A percentile compares a stretch with the other conserved stretches of the same genome.
Evolutionary conservation across 2,888 invertebrate species (phyloP).

Genomic region (Agriotes lineatus): DNA sequence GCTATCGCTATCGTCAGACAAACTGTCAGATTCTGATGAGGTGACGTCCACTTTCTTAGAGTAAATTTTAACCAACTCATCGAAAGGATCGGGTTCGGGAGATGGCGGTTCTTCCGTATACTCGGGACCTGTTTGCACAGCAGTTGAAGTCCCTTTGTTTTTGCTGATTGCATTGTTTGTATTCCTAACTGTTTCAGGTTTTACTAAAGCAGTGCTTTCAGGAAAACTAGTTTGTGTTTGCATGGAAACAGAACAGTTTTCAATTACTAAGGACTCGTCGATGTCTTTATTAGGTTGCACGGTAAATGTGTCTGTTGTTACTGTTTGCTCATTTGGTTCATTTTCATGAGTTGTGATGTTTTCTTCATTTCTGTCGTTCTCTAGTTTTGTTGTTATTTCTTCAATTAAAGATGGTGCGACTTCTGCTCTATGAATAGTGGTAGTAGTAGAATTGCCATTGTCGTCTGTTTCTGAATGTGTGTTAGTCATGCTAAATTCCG

Average conservation of each 20-base stretch:
- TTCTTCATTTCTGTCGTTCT: too few species aligned
- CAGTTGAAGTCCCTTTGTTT: neutral
- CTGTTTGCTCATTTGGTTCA: neutral
- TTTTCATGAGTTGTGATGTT: too few species aligned
- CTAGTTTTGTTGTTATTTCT: too few species aligned
- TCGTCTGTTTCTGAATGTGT: neutral
- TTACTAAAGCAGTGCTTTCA: neutral
- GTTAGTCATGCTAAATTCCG: conserved; percentile 49
- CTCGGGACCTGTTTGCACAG: neutral
- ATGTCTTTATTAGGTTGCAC: neutral
- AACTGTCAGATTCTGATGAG: conserved; percentile 20
- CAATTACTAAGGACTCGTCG: neutral
- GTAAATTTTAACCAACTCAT: conserved; percentile 24
- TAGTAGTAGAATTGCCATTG: too few species aligned
- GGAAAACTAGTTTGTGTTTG: neutral
- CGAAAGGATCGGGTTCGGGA: neutral
- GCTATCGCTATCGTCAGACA: conserved; percentile 20
- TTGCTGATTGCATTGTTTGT: too few species aligned
- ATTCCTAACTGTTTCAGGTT: too few species aligned
- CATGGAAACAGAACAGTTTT: conserved; percentile 9
- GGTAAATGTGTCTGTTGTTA: neutral
- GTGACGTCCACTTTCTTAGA: neutral
- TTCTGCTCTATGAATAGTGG: too few species aligned
- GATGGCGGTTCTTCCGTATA: neutral
- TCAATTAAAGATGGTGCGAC: too few species aligned